Evolutionary conservation across 2,888 invertebrate species (phyloP).

Genomic region (Conistra vaccinii): DNA sequence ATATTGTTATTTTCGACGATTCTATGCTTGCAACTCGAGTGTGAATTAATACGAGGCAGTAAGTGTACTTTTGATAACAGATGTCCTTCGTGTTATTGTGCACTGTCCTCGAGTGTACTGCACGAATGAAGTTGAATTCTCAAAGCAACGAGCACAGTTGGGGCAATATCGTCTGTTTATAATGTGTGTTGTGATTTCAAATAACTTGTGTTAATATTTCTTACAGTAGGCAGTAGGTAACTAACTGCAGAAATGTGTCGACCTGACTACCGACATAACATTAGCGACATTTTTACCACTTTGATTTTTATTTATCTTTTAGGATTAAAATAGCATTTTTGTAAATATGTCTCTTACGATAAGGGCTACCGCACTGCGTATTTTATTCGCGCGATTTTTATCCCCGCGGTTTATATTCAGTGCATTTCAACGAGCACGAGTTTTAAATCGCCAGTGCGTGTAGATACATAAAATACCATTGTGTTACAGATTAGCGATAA

Average conservation of each 20-base stretch:
- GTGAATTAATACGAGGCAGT: too few relatives aligned
- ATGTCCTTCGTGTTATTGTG: constrained; percentile 17
- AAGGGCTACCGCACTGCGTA: too few relatives aligned
- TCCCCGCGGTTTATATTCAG: too few relatives aligned
- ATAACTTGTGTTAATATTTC: background rate
- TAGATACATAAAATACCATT: too few relatives aligned
- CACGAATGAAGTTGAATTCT: background rate
- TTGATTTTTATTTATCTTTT: too few relatives aligned
- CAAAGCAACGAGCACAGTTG: background rate
- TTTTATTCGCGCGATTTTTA: too few relatives aligned
- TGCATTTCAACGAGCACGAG: too few relatives aligned
- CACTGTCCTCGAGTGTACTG: constrained; percentile 23
- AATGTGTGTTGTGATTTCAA: background rate
- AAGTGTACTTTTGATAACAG: constrained; percentile 17
- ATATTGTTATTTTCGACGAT: constrained; percentile 18
- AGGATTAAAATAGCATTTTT: too few relatives aligned
- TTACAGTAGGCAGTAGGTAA: background rate
- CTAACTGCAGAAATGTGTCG: background rate
- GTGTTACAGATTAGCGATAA: too few relatives aligned
- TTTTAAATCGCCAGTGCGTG: too few relatives aligned
- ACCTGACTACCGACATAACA: too few relatives aligned
- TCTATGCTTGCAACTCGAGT: constrained; percentile 9
- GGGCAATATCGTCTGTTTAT: background rate
- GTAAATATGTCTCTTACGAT: too few relatives aligned
- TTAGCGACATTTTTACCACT: background rate